Evolutionary conservation across 2,888 invertebrate species (phyloP), one percentile per base, ranked within the genome.

Genomic region (Sesamia inferens): DNA sequence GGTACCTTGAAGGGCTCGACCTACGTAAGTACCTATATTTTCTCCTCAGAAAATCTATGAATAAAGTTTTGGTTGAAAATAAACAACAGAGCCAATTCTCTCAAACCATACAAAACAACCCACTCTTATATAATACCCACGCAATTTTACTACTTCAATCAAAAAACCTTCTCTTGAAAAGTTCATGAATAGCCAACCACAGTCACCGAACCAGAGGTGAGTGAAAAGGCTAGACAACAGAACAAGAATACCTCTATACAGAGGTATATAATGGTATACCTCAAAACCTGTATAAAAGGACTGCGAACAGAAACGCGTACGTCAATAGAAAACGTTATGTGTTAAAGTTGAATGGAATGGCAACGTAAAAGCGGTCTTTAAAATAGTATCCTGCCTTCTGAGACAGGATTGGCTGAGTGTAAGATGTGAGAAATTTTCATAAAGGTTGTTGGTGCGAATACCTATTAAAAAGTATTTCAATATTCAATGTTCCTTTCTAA

Each of bases 281-380:
- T 65, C 39, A 48, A 64, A 62, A 68, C 31, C 22, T 69, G 51
- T 42, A 48, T 83, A 67, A 83, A 85, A 85, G 68, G 75, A 59
- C 72, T 58, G 48, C 14, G 67, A 74, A 57, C 68, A 73, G 58
- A 69, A 69, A 73, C 71, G 62, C 61, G 62, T 69, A 67, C 64
- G 64, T 81, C 81, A 74, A 76, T 83, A 74, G 74, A 68, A 81
- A 64, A 57, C 71, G 67, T 81, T 78, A 78, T 72, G 58, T 74
- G 61, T 63, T 71, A 67, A 47, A 24, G 71, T 72, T 83, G 71
- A 80, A 85, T 71, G 66, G 63, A 61, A 62, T 55, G 64, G 68
- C 70, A 39, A 68, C 57, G 47, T 51, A 54, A 74, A 66, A 48
- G 42, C 39, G 62, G 44, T 19, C 22, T 19, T 11, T 8, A 66